These are phyloP conservation scores for Ceratina australensis DNA, from an alignment of 1,140 invertebrate genomes.

Conservation along the genomic window DNA sequence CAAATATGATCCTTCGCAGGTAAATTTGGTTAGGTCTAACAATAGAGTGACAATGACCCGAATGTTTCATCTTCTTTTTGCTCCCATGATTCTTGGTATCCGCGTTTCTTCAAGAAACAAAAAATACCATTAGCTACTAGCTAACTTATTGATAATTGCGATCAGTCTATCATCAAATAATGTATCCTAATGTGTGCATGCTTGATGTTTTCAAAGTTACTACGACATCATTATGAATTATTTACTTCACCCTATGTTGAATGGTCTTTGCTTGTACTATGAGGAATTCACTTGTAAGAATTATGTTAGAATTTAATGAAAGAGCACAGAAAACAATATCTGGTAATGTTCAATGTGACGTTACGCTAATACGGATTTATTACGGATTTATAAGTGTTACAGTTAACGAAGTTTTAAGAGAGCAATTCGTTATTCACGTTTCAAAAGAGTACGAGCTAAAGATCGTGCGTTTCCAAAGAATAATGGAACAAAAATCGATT, in stretches of 20 bases:
- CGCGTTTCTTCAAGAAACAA: slow-evolving; percentile 23
- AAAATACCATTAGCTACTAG: slow-evolving; percentile 21
- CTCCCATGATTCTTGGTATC: not conserved
- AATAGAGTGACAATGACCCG: slow-evolving; percentile 78
- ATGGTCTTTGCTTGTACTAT: too few species aligned
- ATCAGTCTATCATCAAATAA: not conserved
- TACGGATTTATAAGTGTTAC: too few species aligned
- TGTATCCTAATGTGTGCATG: not conserved
- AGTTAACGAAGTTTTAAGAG: too few species aligned
- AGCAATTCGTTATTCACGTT: too few species aligned
- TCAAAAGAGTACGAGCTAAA: too few species aligned
- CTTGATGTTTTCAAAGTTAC: slow-evolving; percentile 13
- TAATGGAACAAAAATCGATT: not conserved
- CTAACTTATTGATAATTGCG: slow-evolving; percentile 23
- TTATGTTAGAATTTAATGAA: too few species aligned
- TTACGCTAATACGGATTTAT: too few species aligned
- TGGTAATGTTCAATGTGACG: too few species aligned
- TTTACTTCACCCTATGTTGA: not conserved
- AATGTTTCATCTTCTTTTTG: slow-evolving; percentile 52
- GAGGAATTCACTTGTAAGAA: too few species aligned
- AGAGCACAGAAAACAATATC: too few species aligned
- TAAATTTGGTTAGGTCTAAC: slow-evolving; percentile 55
- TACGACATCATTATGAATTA: not conserved
- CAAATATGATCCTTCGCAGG: not conserved
- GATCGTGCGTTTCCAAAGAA: not conserved